Percentiles rank a stretch among this genome's conserved stretches.
Evolutionary conservation across 92 coral and sea anemone genomes (phyloP).

Genomic region (Siderastrea siderea): DNA sequence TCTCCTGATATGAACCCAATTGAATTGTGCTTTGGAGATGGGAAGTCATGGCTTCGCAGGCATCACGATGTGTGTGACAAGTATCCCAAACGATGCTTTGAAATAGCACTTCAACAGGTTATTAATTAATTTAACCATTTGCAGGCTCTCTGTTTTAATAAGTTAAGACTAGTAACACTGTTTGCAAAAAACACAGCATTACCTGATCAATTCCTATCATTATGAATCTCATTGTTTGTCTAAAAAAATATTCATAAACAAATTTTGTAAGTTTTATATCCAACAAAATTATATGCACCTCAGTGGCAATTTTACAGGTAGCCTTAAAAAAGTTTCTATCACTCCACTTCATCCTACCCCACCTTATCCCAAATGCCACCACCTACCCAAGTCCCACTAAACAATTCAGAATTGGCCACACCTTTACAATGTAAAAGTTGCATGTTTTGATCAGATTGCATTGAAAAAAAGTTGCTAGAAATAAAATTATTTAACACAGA

Average conservation of each 20-base stretch:
- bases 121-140: not conserved
- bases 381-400: not conserved
- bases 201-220: not conserved
- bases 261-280: not conserved
- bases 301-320: not conserved
- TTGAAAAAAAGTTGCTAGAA: not conserved
- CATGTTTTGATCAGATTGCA: no score
- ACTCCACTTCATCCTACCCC: not conserved
- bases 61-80: slow-evolving; percentile 51
- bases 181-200: not conserved
- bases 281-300: not conserved
- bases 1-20: no score
- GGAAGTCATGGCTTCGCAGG: not conserved
- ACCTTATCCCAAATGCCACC: not conserved
- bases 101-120: not conserved
- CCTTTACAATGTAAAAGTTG: no score
- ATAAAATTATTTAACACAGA: not conserved
- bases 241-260: not conserved
- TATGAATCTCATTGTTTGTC: not conserved
- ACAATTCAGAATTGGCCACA: not conserved
- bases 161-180: not conserved
- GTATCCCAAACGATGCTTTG: not conserved
- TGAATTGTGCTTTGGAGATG: no score
- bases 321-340: not conserved
- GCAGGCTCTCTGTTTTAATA: not conserved